These are phyloP conservation scores for Acleris literana DNA, from an alignment of 2,888 invertebrate species.

Conservation along the genomic window DNA sequence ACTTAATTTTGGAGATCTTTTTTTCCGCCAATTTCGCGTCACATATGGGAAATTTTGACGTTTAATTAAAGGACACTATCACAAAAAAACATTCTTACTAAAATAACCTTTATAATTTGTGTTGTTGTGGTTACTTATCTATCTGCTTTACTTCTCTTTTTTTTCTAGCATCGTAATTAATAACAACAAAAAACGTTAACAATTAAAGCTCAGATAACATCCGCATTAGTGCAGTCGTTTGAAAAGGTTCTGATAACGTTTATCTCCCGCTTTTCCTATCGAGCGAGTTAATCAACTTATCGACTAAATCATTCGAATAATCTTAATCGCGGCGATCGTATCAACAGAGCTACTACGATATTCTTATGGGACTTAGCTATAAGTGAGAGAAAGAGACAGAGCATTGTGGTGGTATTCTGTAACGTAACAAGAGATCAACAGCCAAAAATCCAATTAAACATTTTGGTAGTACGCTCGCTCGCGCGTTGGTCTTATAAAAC, in stretches of 20 bases:
- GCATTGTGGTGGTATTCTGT: too few relatives aligned
- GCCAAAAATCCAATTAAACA: too few relatives aligned
- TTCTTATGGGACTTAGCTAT: too few relatives aligned
- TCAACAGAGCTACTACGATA: constrained; percentile 15
- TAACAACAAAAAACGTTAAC: constrained; percentile 9
- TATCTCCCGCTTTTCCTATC: constrained; percentile 31
- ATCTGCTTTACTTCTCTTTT: not conserved
- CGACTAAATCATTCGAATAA: constrained; percentile 33
- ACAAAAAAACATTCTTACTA: too few relatives aligned
- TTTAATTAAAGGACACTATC: not conserved
- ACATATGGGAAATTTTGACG: not conserved
- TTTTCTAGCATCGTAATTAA: not conserved
- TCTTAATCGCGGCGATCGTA: constrained; percentile 33
- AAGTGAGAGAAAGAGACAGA: too few relatives aligned
- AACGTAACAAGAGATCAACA: too few relatives aligned
- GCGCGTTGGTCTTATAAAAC: too few relatives aligned
- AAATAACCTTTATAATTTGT: not conserved
- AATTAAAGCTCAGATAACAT: constrained; percentile 29
- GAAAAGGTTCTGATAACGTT: constrained; percentile 28
- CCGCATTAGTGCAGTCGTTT: constrained; percentile 20
- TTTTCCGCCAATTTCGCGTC: not conserved
- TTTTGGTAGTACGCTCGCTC: too few relatives aligned
- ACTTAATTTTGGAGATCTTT: too few relatives aligned
- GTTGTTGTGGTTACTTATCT: not conserved
- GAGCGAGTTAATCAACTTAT: constrained; percentile 31